phyloP scores from a whole-genome alignment of 2,888 invertebrate species.

The Gortyna flavago region DNA sequence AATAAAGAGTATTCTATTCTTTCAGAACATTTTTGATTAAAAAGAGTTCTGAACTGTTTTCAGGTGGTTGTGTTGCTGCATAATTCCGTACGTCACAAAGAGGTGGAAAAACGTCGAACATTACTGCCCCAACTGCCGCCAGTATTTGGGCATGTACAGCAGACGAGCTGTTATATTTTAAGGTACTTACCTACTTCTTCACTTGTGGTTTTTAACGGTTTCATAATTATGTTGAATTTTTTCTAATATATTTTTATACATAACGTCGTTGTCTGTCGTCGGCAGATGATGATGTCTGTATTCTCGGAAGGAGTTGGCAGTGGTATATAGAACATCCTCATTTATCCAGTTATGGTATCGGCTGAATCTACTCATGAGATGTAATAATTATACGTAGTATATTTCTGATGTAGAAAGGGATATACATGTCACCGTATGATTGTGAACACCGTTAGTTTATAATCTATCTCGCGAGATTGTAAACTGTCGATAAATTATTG shows the following conservation, averaged over 20 bases:
- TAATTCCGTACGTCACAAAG: slow-evolving; percentile 82
- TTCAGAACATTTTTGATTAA: background rate
- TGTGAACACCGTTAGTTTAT: background rate
- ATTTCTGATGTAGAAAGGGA: background rate
- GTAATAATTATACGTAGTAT: background rate
- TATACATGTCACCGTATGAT: background rate
- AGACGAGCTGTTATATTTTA: slow-evolving; percentile 50
- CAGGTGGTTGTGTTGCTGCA: slow-evolving; percentile 88
- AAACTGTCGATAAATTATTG: background rate
- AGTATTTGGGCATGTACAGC: slow-evolving; percentile 82
- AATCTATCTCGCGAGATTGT: background rate
- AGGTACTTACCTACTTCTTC: background rate
- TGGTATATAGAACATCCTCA: background rate
- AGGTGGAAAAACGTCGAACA: slow-evolving; percentile 87
- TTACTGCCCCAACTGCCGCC: slow-evolving; percentile 82
- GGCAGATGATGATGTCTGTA: slow-evolving; percentile 4
- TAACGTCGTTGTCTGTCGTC: background rate
- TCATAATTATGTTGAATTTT: background rate
- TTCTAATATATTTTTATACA: slow-evolving; percentile 2
- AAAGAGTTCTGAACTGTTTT: slow-evolving; percentile 28
- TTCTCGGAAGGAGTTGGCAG: background rate
- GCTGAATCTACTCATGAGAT: background rate
- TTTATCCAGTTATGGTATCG: background rate
- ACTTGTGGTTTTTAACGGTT: background rate
- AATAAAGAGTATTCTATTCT: background rate